Percentiles rank a stretch among this genome's conserved stretches.
Conservation (phyloP, 2,113 vertebrate genomes). For the Chloropsis hardwickii region DNA sequence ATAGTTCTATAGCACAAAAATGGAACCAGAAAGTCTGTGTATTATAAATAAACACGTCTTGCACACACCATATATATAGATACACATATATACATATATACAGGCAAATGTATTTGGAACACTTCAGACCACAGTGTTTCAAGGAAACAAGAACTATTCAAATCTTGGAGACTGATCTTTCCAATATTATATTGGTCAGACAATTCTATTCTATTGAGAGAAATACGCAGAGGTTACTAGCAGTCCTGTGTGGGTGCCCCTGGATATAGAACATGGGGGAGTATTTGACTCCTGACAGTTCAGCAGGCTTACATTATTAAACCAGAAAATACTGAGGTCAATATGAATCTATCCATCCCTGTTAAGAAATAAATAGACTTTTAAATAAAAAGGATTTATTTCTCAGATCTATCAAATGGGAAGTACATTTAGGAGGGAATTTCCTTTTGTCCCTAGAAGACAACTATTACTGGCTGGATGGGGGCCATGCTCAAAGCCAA, state of each 20-base stretch:
- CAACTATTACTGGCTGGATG: neutral
- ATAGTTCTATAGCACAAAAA: neutral
- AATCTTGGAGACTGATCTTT: neutral
- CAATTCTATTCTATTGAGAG: neutral
- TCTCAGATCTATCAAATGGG: neutral
- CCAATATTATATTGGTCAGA: neutral
- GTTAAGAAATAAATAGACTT: neutral
- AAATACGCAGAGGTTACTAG: neutral
- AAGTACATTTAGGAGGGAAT: neutral
- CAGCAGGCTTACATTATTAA: neutral
- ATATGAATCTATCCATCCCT: neutral
- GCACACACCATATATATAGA: no score
- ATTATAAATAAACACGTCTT: neutral
- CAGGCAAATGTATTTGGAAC: neutral
- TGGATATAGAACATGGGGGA: neutral
- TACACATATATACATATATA: accelerated
- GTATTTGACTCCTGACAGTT: neutral
- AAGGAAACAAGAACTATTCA: neutral
- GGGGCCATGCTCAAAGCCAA: neutral
- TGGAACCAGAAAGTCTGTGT: neutral
- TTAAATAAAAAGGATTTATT: neutral
- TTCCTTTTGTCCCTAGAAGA: neutral
- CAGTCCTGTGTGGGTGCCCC: neutral
- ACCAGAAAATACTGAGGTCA: neutral
- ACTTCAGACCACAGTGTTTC: neutral